Evolutionary conservation across 2,113 vertebrate species (phyloP).

Genomic region (Sinocyclocheilus anophthalmus): DNA sequence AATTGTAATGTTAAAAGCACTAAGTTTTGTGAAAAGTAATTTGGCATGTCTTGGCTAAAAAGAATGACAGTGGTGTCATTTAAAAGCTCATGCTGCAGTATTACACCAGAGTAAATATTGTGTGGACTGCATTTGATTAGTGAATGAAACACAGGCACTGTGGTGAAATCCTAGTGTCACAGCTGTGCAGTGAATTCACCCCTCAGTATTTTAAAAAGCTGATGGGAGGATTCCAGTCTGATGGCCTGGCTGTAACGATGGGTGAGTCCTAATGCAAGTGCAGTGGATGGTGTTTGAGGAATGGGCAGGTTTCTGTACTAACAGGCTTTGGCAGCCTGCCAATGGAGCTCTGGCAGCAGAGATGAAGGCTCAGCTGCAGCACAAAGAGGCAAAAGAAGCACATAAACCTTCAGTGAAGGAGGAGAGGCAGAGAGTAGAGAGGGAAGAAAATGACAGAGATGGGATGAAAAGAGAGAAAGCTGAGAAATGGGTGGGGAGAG

Average conservation of each 20-base stretch:
- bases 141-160: background rate
- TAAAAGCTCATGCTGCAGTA: background rate
- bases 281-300: slow-evolving; percentile 38
- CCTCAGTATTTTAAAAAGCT: background rate
- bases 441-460: slow-evolving; percentile 14
- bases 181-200: background rate
- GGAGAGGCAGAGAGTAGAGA: slow-evolving; percentile 16
- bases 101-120: background rate
- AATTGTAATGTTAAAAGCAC: background rate
- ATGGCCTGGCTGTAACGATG: background rate
- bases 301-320: slow-evolving; percentile 48
- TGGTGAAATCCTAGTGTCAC: background rate
- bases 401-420: slow-evolving; percentile 42
- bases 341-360: slow-evolving; percentile 28
- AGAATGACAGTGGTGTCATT: background rate
- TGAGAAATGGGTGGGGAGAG: slow-evolving; percentile 6
- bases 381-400: slow-evolving; percentile 35
- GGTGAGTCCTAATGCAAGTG: slow-evolving; percentile 17
- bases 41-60: background rate
- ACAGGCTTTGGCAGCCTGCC: slow-evolving; percentile 51
- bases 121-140: background rate
- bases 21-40: background rate
- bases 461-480: slow-evolving; percentile 2
- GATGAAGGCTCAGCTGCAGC: slow-evolving; percentile 32
- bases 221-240: background rate